Percentiles rank a stretch among this genome's conserved stretches.
These are phyloP conservation scores for Hemichromis elongatus DNA, from an alignment of 2,113 vertebrate genomes.

Conservation along the genomic window DNA sequence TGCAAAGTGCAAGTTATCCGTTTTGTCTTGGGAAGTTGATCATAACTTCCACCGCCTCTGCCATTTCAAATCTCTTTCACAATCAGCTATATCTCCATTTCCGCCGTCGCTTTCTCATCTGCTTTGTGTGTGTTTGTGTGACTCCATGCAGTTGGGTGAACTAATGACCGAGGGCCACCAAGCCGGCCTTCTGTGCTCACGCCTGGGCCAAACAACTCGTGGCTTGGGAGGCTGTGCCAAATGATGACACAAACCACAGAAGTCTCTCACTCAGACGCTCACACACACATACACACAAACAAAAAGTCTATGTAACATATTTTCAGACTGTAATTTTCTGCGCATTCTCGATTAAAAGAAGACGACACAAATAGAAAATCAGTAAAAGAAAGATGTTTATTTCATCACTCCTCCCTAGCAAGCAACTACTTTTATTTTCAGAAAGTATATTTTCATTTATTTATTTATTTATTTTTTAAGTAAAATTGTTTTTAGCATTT, in stretches of 20 bases:
- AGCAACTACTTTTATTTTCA: neutral
- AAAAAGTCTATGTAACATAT: neutral
- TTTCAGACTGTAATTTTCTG: neutral
- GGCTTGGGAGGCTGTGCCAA: slow-evolving; percentile 25
- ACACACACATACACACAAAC: neutral
- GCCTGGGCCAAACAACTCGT: slow-evolving; percentile 56
- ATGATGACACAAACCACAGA: slow-evolving; percentile 17
- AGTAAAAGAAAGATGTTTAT: neutral
- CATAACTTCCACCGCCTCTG: neutral
- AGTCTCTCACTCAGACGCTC: neutral
- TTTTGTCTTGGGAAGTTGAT: slow-evolving; percentile 6
- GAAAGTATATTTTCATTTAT: neutral
- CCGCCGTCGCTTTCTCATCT: neutral
- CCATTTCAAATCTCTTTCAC: slow-evolving; percentile 26
- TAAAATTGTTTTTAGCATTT: neutral
- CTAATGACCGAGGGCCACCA: slow-evolving; percentile 58
- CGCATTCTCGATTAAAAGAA: neutral
- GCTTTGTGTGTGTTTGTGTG: slow-evolving; percentile 1
- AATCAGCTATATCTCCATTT: neutral
- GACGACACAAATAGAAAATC: neutral
- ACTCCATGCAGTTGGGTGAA: slow-evolving; percentile 54
- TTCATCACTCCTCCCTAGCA: neutral
- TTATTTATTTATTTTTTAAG: neutral
- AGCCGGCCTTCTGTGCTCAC: slow-evolving; percentile 52
- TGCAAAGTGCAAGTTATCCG: slow-evolving; percentile 26